These are phyloP conservation scores for Apodemia mormo DNA, from an alignment of 2,888 invertebrate species.

Conservation along the genomic window DNA sequence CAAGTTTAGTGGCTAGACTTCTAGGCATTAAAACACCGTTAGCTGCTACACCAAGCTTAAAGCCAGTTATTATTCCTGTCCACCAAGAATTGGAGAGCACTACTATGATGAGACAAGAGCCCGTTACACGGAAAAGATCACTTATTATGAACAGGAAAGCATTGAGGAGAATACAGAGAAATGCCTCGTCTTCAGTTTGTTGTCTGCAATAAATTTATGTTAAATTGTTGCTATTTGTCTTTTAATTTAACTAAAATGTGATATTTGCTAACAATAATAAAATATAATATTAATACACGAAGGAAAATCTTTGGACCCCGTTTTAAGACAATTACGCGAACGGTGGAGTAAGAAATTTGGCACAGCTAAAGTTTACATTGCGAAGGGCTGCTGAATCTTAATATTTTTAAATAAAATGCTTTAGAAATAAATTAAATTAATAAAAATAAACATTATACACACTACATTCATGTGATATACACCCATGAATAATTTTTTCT, in stretches of 20 bases:
- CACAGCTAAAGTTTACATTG: too few species aligned
- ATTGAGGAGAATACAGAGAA: constrained; percentile 59
- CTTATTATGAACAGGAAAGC: constrained; percentile 73
- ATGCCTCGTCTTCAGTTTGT: constrained; percentile 77
- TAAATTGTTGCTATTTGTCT: background rate
- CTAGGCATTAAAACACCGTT: constrained; percentile 53
- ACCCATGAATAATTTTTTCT: too few species aligned
- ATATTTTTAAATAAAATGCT: too few species aligned
- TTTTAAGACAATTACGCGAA: too few species aligned
- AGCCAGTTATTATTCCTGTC: constrained; percentile 40
- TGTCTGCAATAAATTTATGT: constrained; percentile 65
- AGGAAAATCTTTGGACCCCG: too few species aligned
- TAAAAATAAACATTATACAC: too few species aligned
- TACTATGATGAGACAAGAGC: constrained; percentile 39
- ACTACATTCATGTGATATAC: too few species aligned
- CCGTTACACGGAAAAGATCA: constrained; percentile 43
- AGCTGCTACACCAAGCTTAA: constrained; percentile 43
- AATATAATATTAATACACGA: too few species aligned
- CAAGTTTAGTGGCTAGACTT: constrained; percentile 81
- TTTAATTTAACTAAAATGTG: background rate
- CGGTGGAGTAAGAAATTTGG: too few species aligned
- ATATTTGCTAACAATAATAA: too few species aligned
- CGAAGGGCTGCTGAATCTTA: too few species aligned
- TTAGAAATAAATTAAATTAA: too few species aligned
- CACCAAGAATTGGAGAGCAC: constrained; percentile 34